phyloP scores from a whole-genome alignment of 2,888 invertebrate species.

The Mythimna impura region DNA sequence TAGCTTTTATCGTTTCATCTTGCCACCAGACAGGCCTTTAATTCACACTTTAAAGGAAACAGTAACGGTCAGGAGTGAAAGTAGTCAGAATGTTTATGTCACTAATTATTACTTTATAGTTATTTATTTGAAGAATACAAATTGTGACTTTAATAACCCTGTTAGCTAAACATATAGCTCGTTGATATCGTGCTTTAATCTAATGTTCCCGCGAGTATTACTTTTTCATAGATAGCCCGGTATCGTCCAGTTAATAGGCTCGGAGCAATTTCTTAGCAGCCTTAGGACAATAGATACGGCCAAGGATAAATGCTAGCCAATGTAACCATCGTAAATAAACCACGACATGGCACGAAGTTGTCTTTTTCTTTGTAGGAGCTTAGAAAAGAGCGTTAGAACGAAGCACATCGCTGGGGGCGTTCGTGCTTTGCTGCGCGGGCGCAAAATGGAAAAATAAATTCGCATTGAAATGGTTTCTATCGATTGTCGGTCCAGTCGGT shows the following conservation, averaged over 20 bases:
- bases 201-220: conserved; percentile 31
- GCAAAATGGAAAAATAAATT: conserved; percentile 84
- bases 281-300: conserved; percentile 72
- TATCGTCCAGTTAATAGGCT: conserved; percentile 56
- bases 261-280: conserved; percentile 57
- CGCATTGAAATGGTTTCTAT: conserved; percentile 87
- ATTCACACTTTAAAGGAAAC: conserved; percentile 65
- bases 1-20: conserved; percentile 62
- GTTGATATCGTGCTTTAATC: conserved; percentile 29
- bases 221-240: conserved; percentile 40
- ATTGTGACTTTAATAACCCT: conserved; percentile 12
- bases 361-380: conserved; percentile 78
- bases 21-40: conserved; percentile 56
- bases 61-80: conserved; percentile 69
- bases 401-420: conserved; percentile 82
- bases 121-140: conserved; percentile 17
- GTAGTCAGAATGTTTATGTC: conserved; percentile 34
- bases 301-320: conserved; percentile 78
- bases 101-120: conserved; percentile 6
- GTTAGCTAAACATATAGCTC: conserved; percentile 15
- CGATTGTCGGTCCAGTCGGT: conserved; percentile 81
- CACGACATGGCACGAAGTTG: conserved; percentile 72
- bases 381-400: conserved; percentile 86
- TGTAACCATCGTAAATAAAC: conserved; percentile 84
- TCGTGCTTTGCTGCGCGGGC: conserved; percentile 76